Evolutionary conservation across 2,888 invertebrate genomes (phyloP), one percentile per base, ranked within the genome.

Genomic region (Hirtodrosophila duncani): DNA sequence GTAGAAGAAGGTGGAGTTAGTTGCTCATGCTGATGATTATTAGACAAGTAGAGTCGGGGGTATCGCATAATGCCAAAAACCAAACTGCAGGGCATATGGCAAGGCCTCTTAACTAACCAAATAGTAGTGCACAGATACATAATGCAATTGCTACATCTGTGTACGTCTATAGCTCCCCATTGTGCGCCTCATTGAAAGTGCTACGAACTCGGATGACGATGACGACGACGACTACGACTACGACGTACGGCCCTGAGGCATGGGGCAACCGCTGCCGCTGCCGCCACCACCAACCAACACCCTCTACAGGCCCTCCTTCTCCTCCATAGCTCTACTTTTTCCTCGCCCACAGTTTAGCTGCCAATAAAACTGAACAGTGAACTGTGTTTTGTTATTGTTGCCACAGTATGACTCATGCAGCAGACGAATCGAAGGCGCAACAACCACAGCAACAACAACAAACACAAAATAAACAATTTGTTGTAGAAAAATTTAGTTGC

Each of bases 171-270:
- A 57, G 43, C n/a, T n/a, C n/a, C n/a, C n/a, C n/a, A 62, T 72
- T 75, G 78, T 60, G 67, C 70, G 74, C 63, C 74, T 67, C 78
- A 70, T 78, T 78, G 67, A 81, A 63, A 70, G 78, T 77, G 70
- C 75, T 72, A 62, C 69, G 81, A 80, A 74, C 74, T 58, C 79
- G n/a, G n/a, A n/a, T n/a, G n/a, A n/a, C n/a, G n/a, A n/a, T n/a
- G n/a, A n/a, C n/a, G 31, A 27, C 38, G 38, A 56, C 66, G 31
- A 45, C 59, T 42, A 56, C 67, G 68, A 62, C 67, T 42, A 38
- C 30, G 44, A 34, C 33, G 24, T 39, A 49, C 42, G 23, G 59
- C 59, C 30, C 44, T 43, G 36, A 53, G 55, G 43, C 63, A 49
- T n/a, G n/a, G n/a, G n/a, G n/a, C n/a, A n/a, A n/a, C 24, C 24